Conservation (phyloP, 2,888 invertebrate species). For the Bursaphelenchus okinawaensis region DNA sequence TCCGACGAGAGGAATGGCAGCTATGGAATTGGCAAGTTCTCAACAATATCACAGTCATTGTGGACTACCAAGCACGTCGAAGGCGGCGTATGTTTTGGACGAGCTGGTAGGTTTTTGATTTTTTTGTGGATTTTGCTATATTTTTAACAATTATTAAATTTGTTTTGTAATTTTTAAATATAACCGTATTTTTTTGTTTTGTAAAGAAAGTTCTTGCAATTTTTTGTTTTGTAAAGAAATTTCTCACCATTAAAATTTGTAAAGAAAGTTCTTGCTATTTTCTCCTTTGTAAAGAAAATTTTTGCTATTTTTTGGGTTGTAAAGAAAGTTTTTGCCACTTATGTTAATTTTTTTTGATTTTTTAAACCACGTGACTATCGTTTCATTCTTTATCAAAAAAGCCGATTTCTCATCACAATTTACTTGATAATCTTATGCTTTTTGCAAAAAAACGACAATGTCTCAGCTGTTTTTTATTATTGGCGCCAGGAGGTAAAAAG, state of each 20-base stretch:
- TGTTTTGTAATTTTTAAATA: no score
- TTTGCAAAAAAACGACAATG: background rate
- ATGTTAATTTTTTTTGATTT: background rate
- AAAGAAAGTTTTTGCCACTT: no score
- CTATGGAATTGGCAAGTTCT: constrained; percentile 10
- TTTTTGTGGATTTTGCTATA: background rate
- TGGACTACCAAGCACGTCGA: constrained; percentile 18
- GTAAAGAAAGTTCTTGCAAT: no score
- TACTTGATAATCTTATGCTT: background rate
- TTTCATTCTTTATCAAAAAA: no score
- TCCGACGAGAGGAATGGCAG: constrained; percentile 15
- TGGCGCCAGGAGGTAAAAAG: background rate
- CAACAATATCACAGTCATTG: constrained; percentile 7
- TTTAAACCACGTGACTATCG: background rate
- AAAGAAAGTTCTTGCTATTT: no score
- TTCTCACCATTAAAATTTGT: no score
- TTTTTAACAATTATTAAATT: no score
- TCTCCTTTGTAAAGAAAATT: no score
- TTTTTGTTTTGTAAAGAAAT: no score
- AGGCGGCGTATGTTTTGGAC: constrained; percentile 30
- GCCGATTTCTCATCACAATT: background rate
- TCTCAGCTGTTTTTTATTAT: background rate
- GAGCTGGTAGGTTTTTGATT: constrained; percentile 28
- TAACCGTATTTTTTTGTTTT: no score
- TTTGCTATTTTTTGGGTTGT: no score